A percentile compares a stretch with the other conserved stretches of the same genome.
These are phyloP conservation scores for Oryzias javanicus DNA, from an alignment of 2,113 vertebrate species.

Conservation along the genomic window DNA sequence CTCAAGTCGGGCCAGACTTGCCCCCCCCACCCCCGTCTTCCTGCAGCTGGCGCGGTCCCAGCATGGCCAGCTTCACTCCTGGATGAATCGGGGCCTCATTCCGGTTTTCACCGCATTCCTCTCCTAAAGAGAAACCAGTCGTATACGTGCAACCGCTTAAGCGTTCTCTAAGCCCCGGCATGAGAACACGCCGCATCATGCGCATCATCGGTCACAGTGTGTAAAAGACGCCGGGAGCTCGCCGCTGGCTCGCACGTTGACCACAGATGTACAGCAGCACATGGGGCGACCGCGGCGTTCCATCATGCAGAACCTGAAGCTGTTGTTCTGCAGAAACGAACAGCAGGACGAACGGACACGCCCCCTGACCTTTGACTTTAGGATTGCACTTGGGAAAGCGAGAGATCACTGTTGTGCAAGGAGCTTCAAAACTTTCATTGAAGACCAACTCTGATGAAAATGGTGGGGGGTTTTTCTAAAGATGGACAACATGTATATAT, in stretches of 20 bases:
- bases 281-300: background rate
- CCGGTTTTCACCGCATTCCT: conserved; percentile 26
- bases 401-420: too few species aligned
- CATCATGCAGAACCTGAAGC: background rate
- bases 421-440: too few species aligned
- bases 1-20: conserved; percentile 4
- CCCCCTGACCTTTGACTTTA: too few species aligned
- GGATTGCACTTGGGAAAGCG: too few species aligned
- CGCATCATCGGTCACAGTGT: background rate
- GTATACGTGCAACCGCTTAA: background rate
- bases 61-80: conserved; percentile 10
- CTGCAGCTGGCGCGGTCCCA: background rate
- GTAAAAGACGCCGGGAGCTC: background rate
- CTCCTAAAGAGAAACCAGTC: conserved; percentile 1
- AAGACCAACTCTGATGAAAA: too few species aligned
- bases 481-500: too few species aligned
- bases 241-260: background rate
- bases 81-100: conserved; percentile 10
- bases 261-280: conserved; percentile 32
- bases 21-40: background rate
- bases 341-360: background rate
- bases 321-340: background rate
- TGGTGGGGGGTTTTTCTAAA: too few species aligned
- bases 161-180: background rate
- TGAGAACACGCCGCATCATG: accelerated